Base-by-base conservation (phyloP, 2,113 vertebrate genomes). In the Sitta europaea region DNA sequence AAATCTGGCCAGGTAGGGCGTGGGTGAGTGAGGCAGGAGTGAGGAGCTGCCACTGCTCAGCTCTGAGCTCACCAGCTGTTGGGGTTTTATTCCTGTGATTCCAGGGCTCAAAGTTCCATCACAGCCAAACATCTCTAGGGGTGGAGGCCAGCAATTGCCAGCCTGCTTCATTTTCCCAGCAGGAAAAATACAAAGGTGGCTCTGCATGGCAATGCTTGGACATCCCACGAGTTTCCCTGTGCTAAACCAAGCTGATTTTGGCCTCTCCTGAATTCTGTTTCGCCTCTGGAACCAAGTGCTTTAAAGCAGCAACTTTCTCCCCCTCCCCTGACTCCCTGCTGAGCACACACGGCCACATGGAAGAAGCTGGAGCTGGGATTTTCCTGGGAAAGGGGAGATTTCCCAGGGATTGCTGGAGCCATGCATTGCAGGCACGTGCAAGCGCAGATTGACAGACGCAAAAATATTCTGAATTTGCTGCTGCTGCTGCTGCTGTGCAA, bases 221-320 rank as follows among this genome's bases (percentile, higher is more conserved):
- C 35, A 31, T 38, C 48, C 83, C 55, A 38, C 0, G 14, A 67
- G 35, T 29, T 71, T 35, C 72, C 59, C 58, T 12, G 4, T 12
- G 66, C 65, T 65, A 25, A 66, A n/a, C n/a, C 70, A 31, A 77
- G 59, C 15, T 31, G 15, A 4, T 62, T 76, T 29, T 15, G 3
- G 50, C 36, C 50, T 82, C 42, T 66, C 29, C 8, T 16, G 27
- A 86, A 36, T 12, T 74, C 65, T 55, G 23, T 3, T 90, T 82
- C n/a, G 8, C 31, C 53, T 47, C 42, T 62, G 63, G 67, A 92
- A 77, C 55, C 79, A 10, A 92, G 75, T 71, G 88, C 92, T 96
- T 95, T 88, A 90, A 71, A 88, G 79, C 86, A 95, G 85, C 70
- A 71, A 7, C 81, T 83, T 80, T 33, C 55, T 82, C 90, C 87